Evolutionary conservation across 1,140 invertebrate species (phyloP).

Genomic region (Lepidurus couesii): DNA sequence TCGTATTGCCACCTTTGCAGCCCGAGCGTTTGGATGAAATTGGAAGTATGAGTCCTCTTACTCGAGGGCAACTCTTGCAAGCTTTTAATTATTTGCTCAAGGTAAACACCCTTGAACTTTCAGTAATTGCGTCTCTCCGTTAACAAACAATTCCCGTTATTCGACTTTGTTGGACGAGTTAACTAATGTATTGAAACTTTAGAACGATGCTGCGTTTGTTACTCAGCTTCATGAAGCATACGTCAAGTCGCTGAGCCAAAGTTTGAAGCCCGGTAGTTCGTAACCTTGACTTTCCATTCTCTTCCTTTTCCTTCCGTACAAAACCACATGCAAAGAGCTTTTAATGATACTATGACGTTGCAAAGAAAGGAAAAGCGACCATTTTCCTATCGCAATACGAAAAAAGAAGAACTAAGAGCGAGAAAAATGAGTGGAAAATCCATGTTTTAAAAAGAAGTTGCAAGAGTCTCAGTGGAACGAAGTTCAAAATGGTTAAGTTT

Average conservation of each 20-base stretch:
- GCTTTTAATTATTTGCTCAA: conserved; percentile 79
- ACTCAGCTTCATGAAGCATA: conserved; percentile 84
- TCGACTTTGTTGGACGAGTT: background rate
- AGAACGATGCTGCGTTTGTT: conserved; percentile 76
- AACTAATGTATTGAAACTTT: conserved; percentile 33
- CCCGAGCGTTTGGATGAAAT: background rate
- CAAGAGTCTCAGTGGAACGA: conserved; percentile 13
- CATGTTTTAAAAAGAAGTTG: conserved; percentile 11
- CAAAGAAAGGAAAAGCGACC: too few species aligned
- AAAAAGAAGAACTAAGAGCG: background rate
- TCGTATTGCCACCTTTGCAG: background rate
- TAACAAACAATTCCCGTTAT: background rate
- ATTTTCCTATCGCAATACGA: too few species aligned
- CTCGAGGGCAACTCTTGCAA: conserved; percentile 77
- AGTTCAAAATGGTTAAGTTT: background rate
- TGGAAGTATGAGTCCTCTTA: conserved; percentile 54
- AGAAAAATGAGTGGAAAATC: background rate
- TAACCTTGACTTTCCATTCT: background rate
- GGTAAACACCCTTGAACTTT: conserved; percentile 32
- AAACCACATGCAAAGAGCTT: background rate
- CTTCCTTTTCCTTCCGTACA: background rate
- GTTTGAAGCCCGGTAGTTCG: conserved; percentile 32
- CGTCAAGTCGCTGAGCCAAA: conserved; percentile 61
- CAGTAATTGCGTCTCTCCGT: background rate
- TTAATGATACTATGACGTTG: background rate